phyloP scores from a whole-genome alignment of 2,888 invertebrate species.

The Salticus scenicus region DNA sequence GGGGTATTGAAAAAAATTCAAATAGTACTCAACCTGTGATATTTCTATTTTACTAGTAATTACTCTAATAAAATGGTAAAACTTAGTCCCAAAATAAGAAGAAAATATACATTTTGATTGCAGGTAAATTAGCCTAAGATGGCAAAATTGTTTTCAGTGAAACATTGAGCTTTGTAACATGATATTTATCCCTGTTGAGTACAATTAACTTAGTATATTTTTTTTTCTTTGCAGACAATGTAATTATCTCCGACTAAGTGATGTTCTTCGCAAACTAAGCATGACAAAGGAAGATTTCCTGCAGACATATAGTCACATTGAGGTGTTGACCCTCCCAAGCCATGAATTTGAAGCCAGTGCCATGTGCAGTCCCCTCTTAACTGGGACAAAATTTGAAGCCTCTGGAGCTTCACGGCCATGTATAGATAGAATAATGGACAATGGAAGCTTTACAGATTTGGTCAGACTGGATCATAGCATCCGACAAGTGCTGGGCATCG shows the following conservation, averaged over 20 bases:
- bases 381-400: conserved; percentile 43
- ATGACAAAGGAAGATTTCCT: conserved; percentile 70
- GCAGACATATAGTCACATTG: conserved; percentile 54
- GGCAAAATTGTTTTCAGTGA: no score
- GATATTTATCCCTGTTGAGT: no score
- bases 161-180: no score
- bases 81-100: no score
- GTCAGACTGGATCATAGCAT: conserved; percentile 90
- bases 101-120: no score
- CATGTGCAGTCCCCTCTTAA: conserved; percentile 66
- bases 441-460: conserved; percentile 74
- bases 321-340: conserved; percentile 64
- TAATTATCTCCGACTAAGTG: conserved; percentile 71
- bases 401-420: neutral
- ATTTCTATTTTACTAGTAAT: no score
- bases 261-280: conserved; percentile 71
- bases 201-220: neutral
- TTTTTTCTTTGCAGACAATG: conserved; percentile 66
- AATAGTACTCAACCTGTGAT: no score
- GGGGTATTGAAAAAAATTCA: no score
- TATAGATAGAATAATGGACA: conserved; percentile 18
- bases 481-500: conserved; percentile 86
- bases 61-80: no score
- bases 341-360: conserved; percentile 70
- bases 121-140: no score